phyloP scores from a whole-genome alignment of 2,888 invertebrate genomes.

The Spisula subtruncata region DNA sequence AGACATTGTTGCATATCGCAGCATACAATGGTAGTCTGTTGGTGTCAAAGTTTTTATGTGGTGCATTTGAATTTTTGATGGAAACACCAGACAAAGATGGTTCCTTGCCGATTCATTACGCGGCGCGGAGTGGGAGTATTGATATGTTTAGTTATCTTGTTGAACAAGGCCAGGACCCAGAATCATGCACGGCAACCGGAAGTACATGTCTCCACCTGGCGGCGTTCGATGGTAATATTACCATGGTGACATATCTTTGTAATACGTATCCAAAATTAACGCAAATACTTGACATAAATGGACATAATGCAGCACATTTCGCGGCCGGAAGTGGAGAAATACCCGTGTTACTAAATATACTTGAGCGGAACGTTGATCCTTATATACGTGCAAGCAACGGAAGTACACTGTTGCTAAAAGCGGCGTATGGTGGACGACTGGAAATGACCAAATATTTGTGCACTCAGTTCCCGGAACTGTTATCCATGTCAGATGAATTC shows the following conservation, averaged over 20 bases:
- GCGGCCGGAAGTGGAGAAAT: constrained; percentile 65
- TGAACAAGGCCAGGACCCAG: constrained; percentile 40
- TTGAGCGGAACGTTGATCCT: constrained; percentile 53
- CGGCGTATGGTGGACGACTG: constrained; percentile 56
- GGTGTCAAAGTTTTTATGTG: constrained; percentile 55
- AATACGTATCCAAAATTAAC: constrained; percentile 50
- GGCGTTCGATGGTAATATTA: constrained; percentile 57
- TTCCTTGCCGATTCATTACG: constrained; percentile 61
- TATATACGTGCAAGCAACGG: constrained; percentile 48
- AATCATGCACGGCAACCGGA: constrained; percentile 44
- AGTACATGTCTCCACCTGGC: constrained; percentile 64
- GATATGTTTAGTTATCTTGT: constrained; percentile 53
- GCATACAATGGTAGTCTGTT: constrained; percentile 57
- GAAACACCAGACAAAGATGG: constrained; percentile 41
- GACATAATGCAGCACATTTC: constrained; percentile 64
- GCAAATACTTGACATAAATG: constrained; percentile 40
- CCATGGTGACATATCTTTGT: constrained; percentile 56
- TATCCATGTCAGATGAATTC: constrained; percentile 45
- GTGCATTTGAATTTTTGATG: constrained; percentile 43
- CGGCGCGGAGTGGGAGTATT: constrained; percentile 56
- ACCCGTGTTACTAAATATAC: constrained; percentile 45
- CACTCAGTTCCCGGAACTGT: constrained; percentile 47
- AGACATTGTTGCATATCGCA: constrained; percentile 66
- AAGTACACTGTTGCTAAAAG: constrained; percentile 57
- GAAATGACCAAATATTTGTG: constrained; percentile 57